Conservation (phyloP, 2,797 vertebrate genomes). For the Nothura maculosa region DNA sequence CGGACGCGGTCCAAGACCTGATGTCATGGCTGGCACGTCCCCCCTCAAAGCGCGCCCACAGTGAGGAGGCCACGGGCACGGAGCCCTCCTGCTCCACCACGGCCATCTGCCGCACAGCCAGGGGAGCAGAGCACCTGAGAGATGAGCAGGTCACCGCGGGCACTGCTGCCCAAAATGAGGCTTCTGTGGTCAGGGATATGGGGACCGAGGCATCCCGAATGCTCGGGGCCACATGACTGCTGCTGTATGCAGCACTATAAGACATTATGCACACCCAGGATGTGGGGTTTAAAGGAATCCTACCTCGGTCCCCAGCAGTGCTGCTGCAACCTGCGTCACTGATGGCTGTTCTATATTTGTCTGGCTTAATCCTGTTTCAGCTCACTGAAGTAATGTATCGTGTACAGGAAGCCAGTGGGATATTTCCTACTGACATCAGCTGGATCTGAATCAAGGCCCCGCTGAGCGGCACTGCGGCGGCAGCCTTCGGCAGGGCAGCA, state of each 20-base stretch:
- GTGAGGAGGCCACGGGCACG: not conserved
- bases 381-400: not conserved
- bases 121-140: no score
- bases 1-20: conserved; percentile 41
- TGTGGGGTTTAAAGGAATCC: not conserved
- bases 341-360: conserved; percentile 13
- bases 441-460: not conserved
- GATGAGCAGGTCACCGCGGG: not conserved
- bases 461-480: not conserved
- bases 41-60: conserved; percentile 8
- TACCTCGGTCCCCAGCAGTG: accelerated
- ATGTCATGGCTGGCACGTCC: conserved; percentile 38
- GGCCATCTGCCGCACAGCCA: not conserved
- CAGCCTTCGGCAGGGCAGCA: not conserved
- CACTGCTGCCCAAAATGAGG: not conserved
- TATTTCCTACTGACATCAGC: conserved; percentile 20
- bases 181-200: not conserved
- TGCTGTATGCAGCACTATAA: not conserved
- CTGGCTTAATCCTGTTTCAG: not conserved
- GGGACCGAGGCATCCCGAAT: not conserved
- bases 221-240: not conserved
- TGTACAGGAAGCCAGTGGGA: conserved; percentile 26
- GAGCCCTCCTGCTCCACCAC: not conserved
- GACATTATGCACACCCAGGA: not conserved
- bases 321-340: not conserved